phyloP scores from a whole-genome alignment of 2,888 invertebrate species.

The Aleiodes leptofemur region DNA sequence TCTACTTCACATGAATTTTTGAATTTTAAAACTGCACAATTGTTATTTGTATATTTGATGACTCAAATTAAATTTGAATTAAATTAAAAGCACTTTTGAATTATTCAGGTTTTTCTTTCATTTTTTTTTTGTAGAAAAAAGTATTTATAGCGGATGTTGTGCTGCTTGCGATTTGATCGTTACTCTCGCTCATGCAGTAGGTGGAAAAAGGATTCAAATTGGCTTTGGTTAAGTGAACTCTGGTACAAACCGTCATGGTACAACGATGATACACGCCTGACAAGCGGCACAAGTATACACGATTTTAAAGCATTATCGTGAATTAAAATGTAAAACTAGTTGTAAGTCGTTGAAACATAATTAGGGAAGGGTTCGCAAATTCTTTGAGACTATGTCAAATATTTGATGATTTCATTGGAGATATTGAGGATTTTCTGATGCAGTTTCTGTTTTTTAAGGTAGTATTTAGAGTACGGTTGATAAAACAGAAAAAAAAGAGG shows the following conservation, averaged over 20 bases:
- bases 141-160: slow-evolving; percentile 24
- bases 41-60: not conserved
- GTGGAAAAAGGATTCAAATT: slow-evolving; percentile 49
- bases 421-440: not conserved
- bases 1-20: slow-evolving; percentile 48
- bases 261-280: slow-evolving; percentile 55
- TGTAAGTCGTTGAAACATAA: slow-evolving; percentile 48
- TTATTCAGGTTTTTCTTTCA: not conserved
- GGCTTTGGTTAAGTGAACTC: slow-evolving; percentile 54
- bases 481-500: too few relatives aligned
- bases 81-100: slow-evolving; percentile 1
- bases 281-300: slow-evolving; percentile 49
- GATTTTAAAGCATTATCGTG: slow-evolving; percentile 56
- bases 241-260: slow-evolving; percentile 48
- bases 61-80: not conserved
- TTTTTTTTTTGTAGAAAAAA: not conserved
- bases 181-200: slow-evolving; percentile 14
- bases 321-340: slow-evolving; percentile 60
- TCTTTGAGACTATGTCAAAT: not conserved
- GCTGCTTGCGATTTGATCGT: slow-evolving; percentile 10
- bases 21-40: not conserved
- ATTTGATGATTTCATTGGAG: not conserved
- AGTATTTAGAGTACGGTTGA: too few relatives aligned
- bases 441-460: not conserved
- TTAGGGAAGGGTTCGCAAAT: slow-evolving; percentile 53